A percentile compares a stretch with the other conserved stretches of the same genome.
Conservation (phyloP, 2,888 invertebrate species). For the Dinocampus coccinellae region DNA sequence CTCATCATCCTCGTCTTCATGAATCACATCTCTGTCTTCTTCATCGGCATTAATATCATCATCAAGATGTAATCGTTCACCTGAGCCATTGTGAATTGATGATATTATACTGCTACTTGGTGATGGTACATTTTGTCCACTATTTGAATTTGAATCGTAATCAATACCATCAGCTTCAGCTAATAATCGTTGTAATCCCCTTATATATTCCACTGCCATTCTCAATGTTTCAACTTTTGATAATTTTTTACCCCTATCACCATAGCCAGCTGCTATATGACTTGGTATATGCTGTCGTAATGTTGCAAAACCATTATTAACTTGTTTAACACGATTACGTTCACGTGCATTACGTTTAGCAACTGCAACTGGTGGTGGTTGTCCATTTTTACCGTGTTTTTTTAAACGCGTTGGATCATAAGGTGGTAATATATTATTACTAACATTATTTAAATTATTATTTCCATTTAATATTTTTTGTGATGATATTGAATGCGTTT, state of each 20-base stretch:
- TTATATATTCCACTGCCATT: slow-evolving; percentile 92
- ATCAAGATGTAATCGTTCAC: slow-evolving; percentile 69
- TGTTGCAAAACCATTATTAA: slow-evolving; percentile 92
- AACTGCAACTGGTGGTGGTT: slow-evolving; percentile 84
- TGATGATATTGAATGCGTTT: slow-evolving; percentile 52
- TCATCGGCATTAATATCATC: slow-evolving; percentile 63
- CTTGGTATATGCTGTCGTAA: slow-evolving; percentile 88
- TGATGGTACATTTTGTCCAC: slow-evolving; percentile 68
- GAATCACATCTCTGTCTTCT: slow-evolving; percentile 43
- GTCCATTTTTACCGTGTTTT: slow-evolving; percentile 68
- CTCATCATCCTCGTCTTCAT: slow-evolving; percentile 60
- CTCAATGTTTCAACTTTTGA: slow-evolving; percentile 91
- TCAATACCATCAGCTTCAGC: slow-evolving; percentile 76
- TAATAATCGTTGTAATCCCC: slow-evolving; percentile 82
- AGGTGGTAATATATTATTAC: slow-evolving; percentile 68
- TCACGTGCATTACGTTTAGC: slow-evolving; percentile 93
- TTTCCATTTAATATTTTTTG: slow-evolving; percentile 47
- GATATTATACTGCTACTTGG: slow-evolving; percentile 64
- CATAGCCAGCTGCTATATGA: slow-evolving; percentile 80
- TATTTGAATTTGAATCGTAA: slow-evolving; percentile 65
- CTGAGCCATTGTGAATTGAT: slow-evolving; percentile 67
- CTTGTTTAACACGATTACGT: slow-evolving; percentile 92
- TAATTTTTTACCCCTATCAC: slow-evolving; percentile 80
- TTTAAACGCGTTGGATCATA: slow-evolving; percentile 70
- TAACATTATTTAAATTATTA: slow-evolving; percentile 38